Percentiles rank a stretch among this genome's conserved stretches.
These are phyloP conservation scores for Pipistrellus nathusii DNA, from an alignment of 2,797 vertebrate genomes.

Conservation along the genomic window DNA sequence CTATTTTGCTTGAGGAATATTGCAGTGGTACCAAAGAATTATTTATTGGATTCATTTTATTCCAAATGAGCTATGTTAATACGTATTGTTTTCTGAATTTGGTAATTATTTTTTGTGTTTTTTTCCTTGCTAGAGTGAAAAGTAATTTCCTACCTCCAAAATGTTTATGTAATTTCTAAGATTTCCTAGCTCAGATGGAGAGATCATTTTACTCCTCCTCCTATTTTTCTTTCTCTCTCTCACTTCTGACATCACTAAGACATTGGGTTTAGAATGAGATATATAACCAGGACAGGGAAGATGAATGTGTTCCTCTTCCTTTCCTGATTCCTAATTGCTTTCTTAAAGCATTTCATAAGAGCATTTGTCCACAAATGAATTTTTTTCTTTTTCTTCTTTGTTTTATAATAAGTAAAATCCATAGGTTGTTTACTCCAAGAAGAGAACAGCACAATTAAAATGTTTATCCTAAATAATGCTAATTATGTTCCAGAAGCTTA, in stretches of 20 bases:
- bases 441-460: conserved; percentile 50
- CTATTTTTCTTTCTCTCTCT: conserved; percentile 5
- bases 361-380: conserved; percentile 60
- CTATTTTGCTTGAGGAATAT: background rate
- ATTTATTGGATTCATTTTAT: background rate
- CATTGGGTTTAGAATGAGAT: conserved; percentile 25
- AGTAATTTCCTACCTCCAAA: background rate
- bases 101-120: background rate
- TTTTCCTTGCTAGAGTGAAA: conserved; percentile 18
- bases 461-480: conserved; percentile 58
- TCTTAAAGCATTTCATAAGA: conserved; percentile 60
- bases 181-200: background rate
- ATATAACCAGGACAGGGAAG: background rate
- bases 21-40: conserved; percentile 8
- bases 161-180: conserved; percentile 50
- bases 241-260: conserved; percentile 32
- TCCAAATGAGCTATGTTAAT: background rate
- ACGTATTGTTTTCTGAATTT: background rate
- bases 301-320: background rate
- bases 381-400: conserved; percentile 54
- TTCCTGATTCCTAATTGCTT: conserved; percentile 28
- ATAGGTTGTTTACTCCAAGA: conserved; percentile 26
- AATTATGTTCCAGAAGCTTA: conserved; percentile 65
- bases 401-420: conserved; percentile 74
- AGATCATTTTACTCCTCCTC: background rate